Evolutionary conservation across 2,113 vertebrate species (phyloP).

Genomic region (Dicaeum eximium): DNA sequence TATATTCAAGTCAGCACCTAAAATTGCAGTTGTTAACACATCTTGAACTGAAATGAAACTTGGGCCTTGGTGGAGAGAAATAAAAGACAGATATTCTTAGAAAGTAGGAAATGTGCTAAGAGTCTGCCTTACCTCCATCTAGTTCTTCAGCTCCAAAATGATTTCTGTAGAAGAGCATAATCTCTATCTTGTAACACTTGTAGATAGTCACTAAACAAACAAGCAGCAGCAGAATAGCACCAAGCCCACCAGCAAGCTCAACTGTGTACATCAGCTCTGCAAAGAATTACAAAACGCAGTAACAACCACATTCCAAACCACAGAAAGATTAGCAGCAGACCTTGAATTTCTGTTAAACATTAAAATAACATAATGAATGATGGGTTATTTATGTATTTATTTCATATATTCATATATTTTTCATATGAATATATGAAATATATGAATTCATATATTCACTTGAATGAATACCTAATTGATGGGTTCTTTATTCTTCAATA

Average conservation of each 20-base stretch:
- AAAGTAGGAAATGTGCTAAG: not conserved
- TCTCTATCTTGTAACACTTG: constrained; percentile 97
- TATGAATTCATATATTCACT: too few relatives aligned
- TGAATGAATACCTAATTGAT: not conserved
- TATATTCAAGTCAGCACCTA: not conserved
- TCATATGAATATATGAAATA: too few relatives aligned
- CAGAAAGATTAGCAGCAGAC: not conserved
- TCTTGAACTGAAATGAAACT: constrained; percentile 1
- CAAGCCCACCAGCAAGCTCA: constrained; percentile 95
- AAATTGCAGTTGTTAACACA: not conserved
- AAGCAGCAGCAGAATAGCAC: constrained; percentile 93
- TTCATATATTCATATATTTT: too few relatives aligned
- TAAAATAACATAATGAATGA: not conserved
- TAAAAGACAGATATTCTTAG: not conserved
- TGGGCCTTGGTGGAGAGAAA: not conserved
- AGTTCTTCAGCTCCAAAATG: constrained; percentile 95
- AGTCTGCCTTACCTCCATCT: constrained; percentile 88
- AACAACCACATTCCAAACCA: not conserved
- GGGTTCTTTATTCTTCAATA: not conserved
- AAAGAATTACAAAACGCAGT: constrained; percentile 61
- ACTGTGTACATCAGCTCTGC: constrained; percentile 97
- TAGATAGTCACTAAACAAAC: constrained; percentile 93
- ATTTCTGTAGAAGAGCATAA: constrained; percentile 96
- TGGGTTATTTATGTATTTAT: not conserved
- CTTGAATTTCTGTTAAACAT: not conserved